phyloP scores from a whole-genome alignment of 2,797 vertebrate genomes.

The Sternarchorhynchus goeldii region DNA sequence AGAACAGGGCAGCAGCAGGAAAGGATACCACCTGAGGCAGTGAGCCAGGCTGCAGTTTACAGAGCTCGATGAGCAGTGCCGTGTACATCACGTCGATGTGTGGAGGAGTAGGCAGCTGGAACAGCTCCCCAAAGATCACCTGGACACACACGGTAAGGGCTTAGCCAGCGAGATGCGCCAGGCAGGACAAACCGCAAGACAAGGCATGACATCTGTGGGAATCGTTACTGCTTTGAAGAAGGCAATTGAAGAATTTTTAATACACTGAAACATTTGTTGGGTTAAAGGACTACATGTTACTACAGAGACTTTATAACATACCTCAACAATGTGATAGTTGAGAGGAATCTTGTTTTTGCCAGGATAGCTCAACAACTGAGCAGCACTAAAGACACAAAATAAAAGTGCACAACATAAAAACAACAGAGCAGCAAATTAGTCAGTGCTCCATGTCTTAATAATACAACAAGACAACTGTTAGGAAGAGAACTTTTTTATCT shows the following conservation, averaged over 20 bases:
- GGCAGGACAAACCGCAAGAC: neutral
- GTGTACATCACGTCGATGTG: constrained; percentile 98
- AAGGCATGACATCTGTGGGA: neutral
- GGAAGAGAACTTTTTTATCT: no score
- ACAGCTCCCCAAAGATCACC: constrained; percentile 96
- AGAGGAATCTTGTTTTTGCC: constrained; percentile 98
- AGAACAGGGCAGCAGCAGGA: constrained; percentile 34
- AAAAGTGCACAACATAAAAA: neutral
- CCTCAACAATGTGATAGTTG: constrained; percentile 99
- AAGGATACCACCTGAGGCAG: constrained; percentile 99
- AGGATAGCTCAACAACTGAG: constrained; percentile 93
- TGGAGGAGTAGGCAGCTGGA: constrained; percentile 88
- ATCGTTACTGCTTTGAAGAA: neutral
- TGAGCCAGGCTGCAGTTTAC: constrained; percentile 96
- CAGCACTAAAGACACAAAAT: constrained; percentile 73
- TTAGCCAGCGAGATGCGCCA: neutral
- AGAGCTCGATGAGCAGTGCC: constrained; percentile 94
- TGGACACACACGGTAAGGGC: constrained; percentile 56
- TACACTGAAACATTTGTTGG: neutral
- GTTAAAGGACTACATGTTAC: no score
- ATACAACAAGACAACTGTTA: no score
- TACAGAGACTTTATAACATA: constrained; percentile 58
- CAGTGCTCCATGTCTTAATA: neutral
- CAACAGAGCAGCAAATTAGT: neutral
- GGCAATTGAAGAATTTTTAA: neutral